phyloP scores from a whole-genome alignment of 1,140 invertebrate genomes.

The Ooceraea biroi region DNA sequence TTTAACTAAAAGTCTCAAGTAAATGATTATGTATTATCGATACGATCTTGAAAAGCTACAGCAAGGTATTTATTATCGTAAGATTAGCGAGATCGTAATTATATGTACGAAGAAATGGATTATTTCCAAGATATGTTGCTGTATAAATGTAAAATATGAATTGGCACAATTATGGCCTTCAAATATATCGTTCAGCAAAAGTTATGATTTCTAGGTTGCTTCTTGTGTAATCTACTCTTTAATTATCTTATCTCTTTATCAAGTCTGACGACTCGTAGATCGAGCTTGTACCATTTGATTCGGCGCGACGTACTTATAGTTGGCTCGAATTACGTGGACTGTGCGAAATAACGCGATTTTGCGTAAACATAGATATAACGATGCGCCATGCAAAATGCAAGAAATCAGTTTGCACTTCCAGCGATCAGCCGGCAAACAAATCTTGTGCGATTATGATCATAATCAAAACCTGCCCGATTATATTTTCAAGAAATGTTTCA shows the following conservation, averaged over 20 bases:
- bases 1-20: too few relatives aligned
- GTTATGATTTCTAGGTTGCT: conserved; percentile 12
- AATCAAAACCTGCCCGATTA: too few relatives aligned
- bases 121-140: background rate
- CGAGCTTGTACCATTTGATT: background rate
- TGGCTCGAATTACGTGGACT: conserved; percentile 8
- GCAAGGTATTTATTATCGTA: background rate
- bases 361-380: background rate
- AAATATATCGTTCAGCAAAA: background rate
- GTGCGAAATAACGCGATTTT: background rate
- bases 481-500: too few relatives aligned
- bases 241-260: conserved; percentile 64
- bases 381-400: background rate
- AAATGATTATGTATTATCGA: too few relatives aligned
- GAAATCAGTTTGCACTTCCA: background rate
- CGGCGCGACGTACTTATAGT: background rate
- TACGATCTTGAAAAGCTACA: too few relatives aligned
- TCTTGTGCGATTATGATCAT: too few relatives aligned
- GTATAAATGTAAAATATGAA: background rate
- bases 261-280: background rate
- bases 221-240: conserved; percentile 47
- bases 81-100: conserved; percentile 1
- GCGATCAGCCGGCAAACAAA: background rate
- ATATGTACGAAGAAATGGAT: background rate
- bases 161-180: background rate